A percentile compares a stretch with the other conserved stretches of the same genome.
Evolutionary conservation across 2,888 invertebrate species (phyloP).

Genomic region (Quadroppia sp.): DNA sequence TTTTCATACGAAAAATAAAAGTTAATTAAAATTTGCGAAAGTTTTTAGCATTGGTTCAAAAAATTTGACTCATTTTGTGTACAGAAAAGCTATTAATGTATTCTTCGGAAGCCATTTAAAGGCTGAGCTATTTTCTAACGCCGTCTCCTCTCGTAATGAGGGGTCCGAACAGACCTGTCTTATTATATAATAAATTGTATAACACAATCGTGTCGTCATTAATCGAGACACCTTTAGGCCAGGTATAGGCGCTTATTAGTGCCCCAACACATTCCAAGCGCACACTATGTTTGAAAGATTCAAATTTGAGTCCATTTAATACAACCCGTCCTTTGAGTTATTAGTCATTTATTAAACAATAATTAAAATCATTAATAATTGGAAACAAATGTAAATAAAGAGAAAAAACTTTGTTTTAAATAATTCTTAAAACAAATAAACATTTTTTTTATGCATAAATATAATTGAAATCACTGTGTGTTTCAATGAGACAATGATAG

Average conservation of each 20-base stretch:
- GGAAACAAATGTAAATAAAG: too few relatives aligned
- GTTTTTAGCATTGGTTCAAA: not conserved
- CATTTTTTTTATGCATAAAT: too few relatives aligned
- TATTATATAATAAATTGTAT: conserved; percentile 10
- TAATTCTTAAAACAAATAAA: too few relatives aligned
- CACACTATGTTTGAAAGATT: not conserved
- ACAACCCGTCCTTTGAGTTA: too few relatives aligned
- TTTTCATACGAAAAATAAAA: not conserved
- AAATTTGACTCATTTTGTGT: not conserved
- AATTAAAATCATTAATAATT: too few relatives aligned
- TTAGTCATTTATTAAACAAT: too few relatives aligned
- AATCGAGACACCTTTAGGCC: conserved; percentile 31
- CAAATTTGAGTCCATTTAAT: too few relatives aligned
- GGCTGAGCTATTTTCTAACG: not conserved
- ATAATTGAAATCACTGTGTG: too few relatives aligned
- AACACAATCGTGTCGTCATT: conserved; percentile 23
- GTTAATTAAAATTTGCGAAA: not conserved
- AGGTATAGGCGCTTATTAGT: conserved; percentile 2
- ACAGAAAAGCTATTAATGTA: not conserved
- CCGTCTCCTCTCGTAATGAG: conserved; percentile 14
- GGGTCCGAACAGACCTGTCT: conserved; percentile 9
- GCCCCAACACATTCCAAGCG: not conserved
- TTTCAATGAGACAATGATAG: too few relatives aligned
- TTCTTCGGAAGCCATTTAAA: conserved; percentile 3
- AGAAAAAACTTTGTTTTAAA: too few relatives aligned